Conservation (phyloP, 2,888 invertebrate species). For the Coelinius sp. region DNA sequence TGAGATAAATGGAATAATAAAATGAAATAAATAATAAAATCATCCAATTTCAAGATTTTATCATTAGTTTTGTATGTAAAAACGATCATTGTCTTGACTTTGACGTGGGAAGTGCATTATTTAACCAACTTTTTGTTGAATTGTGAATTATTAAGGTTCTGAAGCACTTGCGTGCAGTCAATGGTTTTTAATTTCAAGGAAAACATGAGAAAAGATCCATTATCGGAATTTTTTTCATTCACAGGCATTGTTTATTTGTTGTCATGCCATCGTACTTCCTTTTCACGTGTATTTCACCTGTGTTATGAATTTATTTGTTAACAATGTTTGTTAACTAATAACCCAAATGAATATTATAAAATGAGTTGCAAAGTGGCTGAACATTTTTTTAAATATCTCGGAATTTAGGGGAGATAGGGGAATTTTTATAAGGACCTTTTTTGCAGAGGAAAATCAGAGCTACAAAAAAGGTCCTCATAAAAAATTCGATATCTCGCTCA, state of each 20-base stretch:
- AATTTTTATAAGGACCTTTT: too few species aligned
- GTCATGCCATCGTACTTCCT: constrained; percentile 1
- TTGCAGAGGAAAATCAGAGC: too few species aligned
- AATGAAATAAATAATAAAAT: neutral
- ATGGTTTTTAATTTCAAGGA: constrained; percentile 15
- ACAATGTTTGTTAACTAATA: neutral
- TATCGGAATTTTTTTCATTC: neutral
- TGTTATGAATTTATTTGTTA: too few species aligned
- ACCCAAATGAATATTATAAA: too few species aligned
- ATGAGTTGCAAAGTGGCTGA: too few species aligned
- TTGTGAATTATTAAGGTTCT: neutral
- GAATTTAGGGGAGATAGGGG: too few species aligned
- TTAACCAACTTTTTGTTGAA: constrained; percentile 7
- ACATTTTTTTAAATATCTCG: too few species aligned
- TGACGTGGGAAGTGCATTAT: constrained; percentile 7
- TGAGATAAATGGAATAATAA: neutral
- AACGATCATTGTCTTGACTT: constrained; percentile 3
- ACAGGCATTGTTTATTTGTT: neutral
- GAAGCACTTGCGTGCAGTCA: constrained; percentile 13
- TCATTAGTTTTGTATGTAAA: constrained; percentile 17
- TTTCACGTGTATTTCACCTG: neutral
- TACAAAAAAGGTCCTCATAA: too few species aligned
- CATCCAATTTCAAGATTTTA: neutral
- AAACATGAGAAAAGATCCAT: neutral
- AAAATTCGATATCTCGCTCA: too few species aligned